Conservation (phyloP, 1,140 invertebrate genomes). For the Pogonognathellus flavescens region DNA sequence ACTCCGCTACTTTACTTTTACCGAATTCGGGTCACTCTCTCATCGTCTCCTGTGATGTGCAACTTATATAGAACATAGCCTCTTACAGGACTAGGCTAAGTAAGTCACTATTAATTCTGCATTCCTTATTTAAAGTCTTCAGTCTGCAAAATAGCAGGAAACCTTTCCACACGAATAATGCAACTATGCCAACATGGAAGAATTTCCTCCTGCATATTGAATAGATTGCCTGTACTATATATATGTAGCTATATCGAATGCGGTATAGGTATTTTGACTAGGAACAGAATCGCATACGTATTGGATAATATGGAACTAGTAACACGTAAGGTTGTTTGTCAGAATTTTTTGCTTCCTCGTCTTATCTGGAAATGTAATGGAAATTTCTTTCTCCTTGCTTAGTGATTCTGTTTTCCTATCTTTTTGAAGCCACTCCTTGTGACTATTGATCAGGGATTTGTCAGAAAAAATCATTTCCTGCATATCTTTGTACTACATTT, state of each 20-base stretch:
- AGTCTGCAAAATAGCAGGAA: too few relatives aligned
- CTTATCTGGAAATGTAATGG: slow-evolving; percentile 17
- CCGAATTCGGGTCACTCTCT: slow-evolving; percentile 22
- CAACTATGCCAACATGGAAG: too few relatives aligned
- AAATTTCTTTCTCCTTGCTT: slow-evolving; percentile 6
- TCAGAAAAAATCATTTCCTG: too few relatives aligned
- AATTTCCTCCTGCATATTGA: too few relatives aligned
- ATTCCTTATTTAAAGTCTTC: too few relatives aligned
- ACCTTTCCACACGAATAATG: too few relatives aligned
- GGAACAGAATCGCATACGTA: not conserved
- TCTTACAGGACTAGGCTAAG: too few relatives aligned
- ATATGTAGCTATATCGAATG: too few relatives aligned
- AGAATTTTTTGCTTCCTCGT: not conserved
- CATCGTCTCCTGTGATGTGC: not conserved
- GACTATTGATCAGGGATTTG: too few relatives aligned
- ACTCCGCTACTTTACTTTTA: not conserved
- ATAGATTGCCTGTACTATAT: not conserved
- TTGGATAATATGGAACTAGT: not conserved
- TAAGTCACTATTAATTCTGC: too few relatives aligned
- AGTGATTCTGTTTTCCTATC: not conserved
- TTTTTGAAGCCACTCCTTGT: not conserved
- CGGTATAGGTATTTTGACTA: not conserved
- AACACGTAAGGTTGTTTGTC: not conserved
- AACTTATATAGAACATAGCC: not conserved
- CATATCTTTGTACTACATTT: too few relatives aligned